Base-by-base conservation (phyloP, 2,113 vertebrate genomes). In the Melanocharis versteri region DNA sequence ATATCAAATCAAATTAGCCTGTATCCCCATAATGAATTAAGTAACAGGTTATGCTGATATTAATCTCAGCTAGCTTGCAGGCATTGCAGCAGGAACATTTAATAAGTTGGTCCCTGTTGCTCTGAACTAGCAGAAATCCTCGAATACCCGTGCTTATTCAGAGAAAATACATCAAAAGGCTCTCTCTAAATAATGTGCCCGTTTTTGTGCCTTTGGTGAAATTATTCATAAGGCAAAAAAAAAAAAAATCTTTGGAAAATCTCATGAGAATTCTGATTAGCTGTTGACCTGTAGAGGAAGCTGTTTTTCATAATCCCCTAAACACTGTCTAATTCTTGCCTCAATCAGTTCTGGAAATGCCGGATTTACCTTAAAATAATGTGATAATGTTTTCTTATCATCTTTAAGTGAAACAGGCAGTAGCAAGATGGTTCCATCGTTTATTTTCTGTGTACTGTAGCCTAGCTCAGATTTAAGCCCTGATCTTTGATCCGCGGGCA, bases 1-100 rank as follows among this genome's bases (percentile, higher is more conserved):
- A 99, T 99, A 99, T 99, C 99, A 99, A 99, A 99, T 99, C 99
- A 99, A 99, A 99, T 99, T 99, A 99, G 99, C 99, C 99, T 99
- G 99, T 99, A 99, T 99, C 99, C 99, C 99, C 99, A 99, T 99
- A 99, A 99, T 99, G 99, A 99, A 99, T 99, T 99, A 99, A 99
- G 99, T 99, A 99, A 99, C 99, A 99, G 99, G 99, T 99, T 99
- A 99, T 99, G 99, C 99, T 99, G 99, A 99, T 99, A 99, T 99
- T 99, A 99, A 99, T 99, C 99, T 99, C 99, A 98, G 98, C 98
- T 99, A 98, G 99, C 99, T 99, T 98, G 98, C 98, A 99, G 99
- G 99, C 99, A 99, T 99, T 99, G 99, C 98, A 98, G 99, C 99
- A 99, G 98, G 98, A 99, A 98, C 99, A 99, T 99, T 99, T 99